Evolutionary conservation across 2,113 vertebrate species (phyloP).

Genomic region (Gasterosteus aculeatus): DNA sequence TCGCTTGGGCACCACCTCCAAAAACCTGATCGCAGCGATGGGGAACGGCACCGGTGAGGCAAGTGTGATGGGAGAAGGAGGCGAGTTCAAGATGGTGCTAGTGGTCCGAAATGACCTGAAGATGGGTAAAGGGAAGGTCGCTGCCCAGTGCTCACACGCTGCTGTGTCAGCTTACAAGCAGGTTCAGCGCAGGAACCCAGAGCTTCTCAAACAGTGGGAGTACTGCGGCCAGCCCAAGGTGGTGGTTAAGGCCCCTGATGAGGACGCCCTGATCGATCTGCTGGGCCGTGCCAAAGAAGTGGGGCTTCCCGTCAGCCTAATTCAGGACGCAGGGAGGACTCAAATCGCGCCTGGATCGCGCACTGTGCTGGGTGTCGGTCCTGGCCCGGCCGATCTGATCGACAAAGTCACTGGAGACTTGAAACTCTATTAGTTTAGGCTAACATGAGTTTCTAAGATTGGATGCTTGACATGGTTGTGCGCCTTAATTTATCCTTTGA

Average conservation of each 20-base stretch:
- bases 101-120: slow-evolving; percentile 93
- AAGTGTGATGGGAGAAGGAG: slow-evolving; percentile 87
- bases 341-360: slow-evolving; percentile 93
- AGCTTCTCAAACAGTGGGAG: slow-evolving; percentile 93
- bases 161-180: slow-evolving; percentile 95
- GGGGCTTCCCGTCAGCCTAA: slow-evolving; percentile 90
- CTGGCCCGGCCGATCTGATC: slow-evolving; percentile 88
- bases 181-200: slow-evolving; percentile 85
- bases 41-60: slow-evolving; percentile 66
- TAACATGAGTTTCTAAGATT: slow-evolving; percentile 6
- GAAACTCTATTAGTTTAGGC: slow-evolving; percentile 86
- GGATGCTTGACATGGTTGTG: no score
- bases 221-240: slow-evolving; percentile 96
- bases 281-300: slow-evolving; percentile 85
- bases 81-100: slow-evolving; percentile 94
- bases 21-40: accelerated
- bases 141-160: slow-evolving; percentile 94
- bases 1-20: slow-evolving; percentile 46
- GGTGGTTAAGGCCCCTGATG: slow-evolving; percentile 91
- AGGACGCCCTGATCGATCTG: slow-evolving; percentile 86
- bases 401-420: slow-evolving; percentile 93
- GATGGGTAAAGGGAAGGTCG: slow-evolving; percentile 97
- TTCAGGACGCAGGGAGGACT: slow-evolving; percentile 95
- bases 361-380: slow-evolving; percentile 93
- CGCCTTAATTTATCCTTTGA: not conserved